phyloP scores from a whole-genome alignment of 2,888 invertebrate species.

The Mimachlamys varia region DNA sequence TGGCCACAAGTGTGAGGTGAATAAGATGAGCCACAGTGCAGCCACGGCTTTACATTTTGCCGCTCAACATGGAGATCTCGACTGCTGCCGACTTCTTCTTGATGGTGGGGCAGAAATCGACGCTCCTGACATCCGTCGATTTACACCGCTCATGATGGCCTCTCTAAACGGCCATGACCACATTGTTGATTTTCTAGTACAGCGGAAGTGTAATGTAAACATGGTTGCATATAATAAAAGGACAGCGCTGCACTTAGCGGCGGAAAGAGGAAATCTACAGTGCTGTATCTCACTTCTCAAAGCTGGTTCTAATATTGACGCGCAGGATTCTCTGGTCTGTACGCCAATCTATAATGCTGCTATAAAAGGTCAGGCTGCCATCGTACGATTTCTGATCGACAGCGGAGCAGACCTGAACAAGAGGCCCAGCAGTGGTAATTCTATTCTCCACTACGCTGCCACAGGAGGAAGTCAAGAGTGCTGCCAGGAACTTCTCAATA shows the following conservation, averaged over 20 bases:
- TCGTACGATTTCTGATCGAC: slow-evolving; percentile 72
- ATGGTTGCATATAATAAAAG: slow-evolving; percentile 74
- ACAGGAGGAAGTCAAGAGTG: slow-evolving; percentile 72
- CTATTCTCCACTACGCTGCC: slow-evolving; percentile 75
- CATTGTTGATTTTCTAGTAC: slow-evolving; percentile 71
- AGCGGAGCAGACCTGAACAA: slow-evolving; percentile 68
- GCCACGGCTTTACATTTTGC: slow-evolving; percentile 75
- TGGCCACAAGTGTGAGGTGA: slow-evolving; percentile 71
- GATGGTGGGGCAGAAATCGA: slow-evolving; percentile 76
- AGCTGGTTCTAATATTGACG: slow-evolving; percentile 71
- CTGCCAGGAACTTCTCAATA: slow-evolving; percentile 65
- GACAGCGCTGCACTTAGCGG: slow-evolving; percentile 76
- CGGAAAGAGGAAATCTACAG: slow-evolving; percentile 69
- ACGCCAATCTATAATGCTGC: slow-evolving; percentile 78
- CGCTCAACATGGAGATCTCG: slow-evolving; percentile 72
- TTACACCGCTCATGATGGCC: slow-evolving; percentile 80
- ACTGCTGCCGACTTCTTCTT: slow-evolving; percentile 71
- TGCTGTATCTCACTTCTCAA: slow-evolving; percentile 70
- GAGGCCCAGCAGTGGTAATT: slow-evolving; percentile 69
- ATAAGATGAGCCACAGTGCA: slow-evolving; percentile 73
- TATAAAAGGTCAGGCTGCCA: slow-evolving; percentile 70
- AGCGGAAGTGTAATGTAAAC: slow-evolving; percentile 73
- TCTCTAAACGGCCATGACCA: slow-evolving; percentile 73
- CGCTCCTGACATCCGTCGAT: slow-evolving; percentile 76
- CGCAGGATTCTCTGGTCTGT: slow-evolving; percentile 73